Percentiles rank a stretch among this genome's conserved stretches.
Evolutionary conservation across 1,140 invertebrate genomes (phyloP).

Genomic region (Heliothis subflexa): DNA sequence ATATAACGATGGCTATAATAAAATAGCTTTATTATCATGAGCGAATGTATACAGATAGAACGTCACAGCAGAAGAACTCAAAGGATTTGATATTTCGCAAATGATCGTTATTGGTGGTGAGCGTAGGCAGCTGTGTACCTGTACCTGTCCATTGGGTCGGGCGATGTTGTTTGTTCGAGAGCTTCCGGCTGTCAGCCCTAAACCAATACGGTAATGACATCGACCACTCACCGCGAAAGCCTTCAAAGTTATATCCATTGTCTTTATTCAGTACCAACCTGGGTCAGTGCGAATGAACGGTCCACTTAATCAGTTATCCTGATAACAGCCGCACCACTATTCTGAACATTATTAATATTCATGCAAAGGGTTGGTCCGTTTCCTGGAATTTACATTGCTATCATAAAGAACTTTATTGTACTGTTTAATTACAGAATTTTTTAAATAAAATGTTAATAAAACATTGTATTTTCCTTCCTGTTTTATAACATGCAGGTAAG

Average conservation of each 20-base stretch:
- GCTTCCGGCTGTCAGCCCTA: slow-evolving; percentile 57
- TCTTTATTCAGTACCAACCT: slow-evolving; percentile 50
- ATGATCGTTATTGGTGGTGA: slow-evolving; percentile 37
- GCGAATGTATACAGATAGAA: neutral
- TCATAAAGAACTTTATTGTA: slow-evolving; percentile 28
- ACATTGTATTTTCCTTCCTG: neutral
- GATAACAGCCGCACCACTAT: slow-evolving; percentile 16
- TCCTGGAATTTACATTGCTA: slow-evolving; percentile 35
- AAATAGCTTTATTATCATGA: neutral
- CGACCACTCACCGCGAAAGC: slow-evolving; percentile 51
- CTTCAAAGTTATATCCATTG: slow-evolving; percentile 51
- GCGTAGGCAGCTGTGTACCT: slow-evolving; percentile 21
- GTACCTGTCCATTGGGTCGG: slow-evolving; percentile 45
- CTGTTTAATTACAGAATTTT: slow-evolving; percentile 6
- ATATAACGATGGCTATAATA: neutral
- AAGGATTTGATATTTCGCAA: slow-evolving; percentile 36
- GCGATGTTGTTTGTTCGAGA: slow-evolving; percentile 53
- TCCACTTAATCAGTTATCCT: slow-evolving; percentile 51
- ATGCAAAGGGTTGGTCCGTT: slow-evolving; percentile 42
- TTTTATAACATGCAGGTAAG: no score
- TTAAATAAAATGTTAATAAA: slow-evolving; percentile 1
- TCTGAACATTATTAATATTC: slow-evolving; percentile 43
- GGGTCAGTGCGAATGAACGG: slow-evolving; percentile 47
- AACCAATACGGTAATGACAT: slow-evolving; percentile 59
- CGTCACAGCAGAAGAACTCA: neutral